These are phyloP conservation scores for Eupsilia transversa DNA, from an alignment of 2,888 invertebrate species.

Conservation along the genomic window DNA sequence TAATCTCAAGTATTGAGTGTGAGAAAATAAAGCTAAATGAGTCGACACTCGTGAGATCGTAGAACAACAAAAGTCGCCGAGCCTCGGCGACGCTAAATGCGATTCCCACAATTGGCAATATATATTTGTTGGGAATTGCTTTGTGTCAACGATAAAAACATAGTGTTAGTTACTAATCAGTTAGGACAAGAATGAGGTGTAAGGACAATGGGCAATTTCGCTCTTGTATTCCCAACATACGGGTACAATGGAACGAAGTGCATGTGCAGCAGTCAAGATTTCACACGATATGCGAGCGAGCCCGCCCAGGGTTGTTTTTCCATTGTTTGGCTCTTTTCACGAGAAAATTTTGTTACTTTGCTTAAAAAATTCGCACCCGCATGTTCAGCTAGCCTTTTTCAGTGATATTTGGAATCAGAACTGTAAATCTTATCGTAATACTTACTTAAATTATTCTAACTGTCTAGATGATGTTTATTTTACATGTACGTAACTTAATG, in stretches of 20 bases:
- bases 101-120: slow-evolving; percentile 82
- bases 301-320: slow-evolving; percentile 68
- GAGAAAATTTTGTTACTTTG: slow-evolving; percentile 64
- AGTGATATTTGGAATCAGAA: background rate
- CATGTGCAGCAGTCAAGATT: slow-evolving; percentile 72
- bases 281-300: slow-evolving; percentile 74
- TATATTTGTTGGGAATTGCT: slow-evolving; percentile 83
- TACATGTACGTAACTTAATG: background rate
- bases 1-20: slow-evolving; percentile 82
- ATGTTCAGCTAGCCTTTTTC: background rate
- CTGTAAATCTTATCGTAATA: background rate
- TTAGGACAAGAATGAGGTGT: slow-evolving; percentile 80
- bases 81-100: slow-evolving; percentile 73
- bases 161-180: slow-evolving; percentile 84
- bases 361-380: slow-evolving; percentile 27
- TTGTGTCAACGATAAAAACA: slow-evolving; percentile 84
- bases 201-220: slow-evolving; percentile 84
- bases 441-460: background rate
- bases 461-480: background rate
- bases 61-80: slow-evolving; percentile 79
- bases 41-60: slow-evolving; percentile 81
- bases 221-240: slow-evolving; percentile 77
- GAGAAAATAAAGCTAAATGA: slow-evolving; percentile 84
- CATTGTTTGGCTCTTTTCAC: slow-evolving; percentile 65
- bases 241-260: slow-evolving; percentile 73